Evolutionary conservation across 2,888 invertebrate species (phyloP), one percentile per base, ranked within the genome.

Genomic region (Molorchus minor): DNA sequence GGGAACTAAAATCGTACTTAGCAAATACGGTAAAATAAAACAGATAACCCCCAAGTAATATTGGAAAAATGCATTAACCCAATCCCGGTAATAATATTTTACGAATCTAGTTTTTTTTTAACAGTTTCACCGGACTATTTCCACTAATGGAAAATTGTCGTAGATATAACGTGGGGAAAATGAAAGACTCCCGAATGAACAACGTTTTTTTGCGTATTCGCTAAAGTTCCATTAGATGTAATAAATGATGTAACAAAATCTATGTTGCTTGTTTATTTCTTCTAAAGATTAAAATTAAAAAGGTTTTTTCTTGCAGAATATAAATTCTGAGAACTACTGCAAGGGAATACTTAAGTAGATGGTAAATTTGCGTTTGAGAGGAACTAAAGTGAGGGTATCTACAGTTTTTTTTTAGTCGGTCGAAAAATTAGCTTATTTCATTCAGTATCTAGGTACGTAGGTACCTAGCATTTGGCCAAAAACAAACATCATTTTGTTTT

Each of bases 231-330:
- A 77, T 77, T 77, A 77, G 72, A 58, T 61, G 75, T 77, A 71
- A 77, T 77, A 77, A 77, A 77, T 76, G 75, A 77, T 77, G 74
- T 72, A 77, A 70, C 73, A 70, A 73, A 73, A 73, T 72, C 71
- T 60, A 69, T 71, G 71, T 61, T 67, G 71, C 72, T 72, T 73
- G 74, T 74, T 75, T 75, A 70, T 71, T 71, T 62, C 43, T 33
- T 56, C 38, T 56, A 58, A 53, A 67, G 72, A 72, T 72, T 71
- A 71, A 70, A 72, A 71, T 70, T 71, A 71, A 71, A 67, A 70
- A 68, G 57, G 69, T 71, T 68, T 66, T 61, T 60, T 41, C 33
- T 13, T 16, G n/a, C n/a, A n/a, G 43, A 49, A 45, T 35, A 56
- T 61, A 60, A 58, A 63, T 45, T 56, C 55, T 29, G 44, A 53